Conservation (phyloP, 2,888 invertebrate species). For the Fragum whitleyi region DNA sequence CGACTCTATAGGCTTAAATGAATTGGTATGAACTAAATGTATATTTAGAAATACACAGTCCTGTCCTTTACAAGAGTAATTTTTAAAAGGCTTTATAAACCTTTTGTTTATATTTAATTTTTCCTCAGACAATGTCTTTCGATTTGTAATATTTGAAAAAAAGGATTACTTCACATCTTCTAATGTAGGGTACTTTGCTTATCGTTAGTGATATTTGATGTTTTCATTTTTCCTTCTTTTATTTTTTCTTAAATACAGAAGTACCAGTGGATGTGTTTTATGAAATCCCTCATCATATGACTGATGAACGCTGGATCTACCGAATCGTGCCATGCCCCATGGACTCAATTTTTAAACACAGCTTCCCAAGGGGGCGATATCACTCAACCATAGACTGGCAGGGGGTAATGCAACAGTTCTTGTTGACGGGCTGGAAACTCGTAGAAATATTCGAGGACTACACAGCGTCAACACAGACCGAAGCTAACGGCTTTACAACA, state of each 20-base stretch:
- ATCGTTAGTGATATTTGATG: no score
- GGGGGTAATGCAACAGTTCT: conserved; percentile 73
- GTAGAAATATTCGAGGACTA: conserved; percentile 81
- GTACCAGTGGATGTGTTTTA: conserved; percentile 81
- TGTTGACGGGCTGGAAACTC: conserved; percentile 80
- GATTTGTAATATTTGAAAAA: no score
- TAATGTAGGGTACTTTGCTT: no score
- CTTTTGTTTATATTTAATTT: no score
- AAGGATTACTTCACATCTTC: no score
- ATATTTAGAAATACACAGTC: no score
- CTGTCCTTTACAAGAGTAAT: no score
- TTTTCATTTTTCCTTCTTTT: no score
- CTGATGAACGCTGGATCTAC: conserved; percentile 73
- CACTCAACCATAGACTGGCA: conserved; percentile 73
- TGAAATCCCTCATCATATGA: conserved; percentile 74
- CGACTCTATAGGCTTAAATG: no score
- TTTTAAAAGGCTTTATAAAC: no score
- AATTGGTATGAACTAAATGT: no score
- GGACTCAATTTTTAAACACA: conserved; percentile 34
- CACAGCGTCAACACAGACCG: conserved; percentile 21
- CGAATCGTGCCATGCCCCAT: conserved; percentile 75
- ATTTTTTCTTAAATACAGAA: no score
- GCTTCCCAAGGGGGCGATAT: conserved; percentile 36
- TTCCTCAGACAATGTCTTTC: conserved; percentile 32
- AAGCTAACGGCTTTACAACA: conserved; percentile 41